Evolutionary conservation across 2,888 invertebrate species (phyloP), one percentile per base, ranked within the genome.

Genomic region (Sepioteuthis lessoniana): DNA sequence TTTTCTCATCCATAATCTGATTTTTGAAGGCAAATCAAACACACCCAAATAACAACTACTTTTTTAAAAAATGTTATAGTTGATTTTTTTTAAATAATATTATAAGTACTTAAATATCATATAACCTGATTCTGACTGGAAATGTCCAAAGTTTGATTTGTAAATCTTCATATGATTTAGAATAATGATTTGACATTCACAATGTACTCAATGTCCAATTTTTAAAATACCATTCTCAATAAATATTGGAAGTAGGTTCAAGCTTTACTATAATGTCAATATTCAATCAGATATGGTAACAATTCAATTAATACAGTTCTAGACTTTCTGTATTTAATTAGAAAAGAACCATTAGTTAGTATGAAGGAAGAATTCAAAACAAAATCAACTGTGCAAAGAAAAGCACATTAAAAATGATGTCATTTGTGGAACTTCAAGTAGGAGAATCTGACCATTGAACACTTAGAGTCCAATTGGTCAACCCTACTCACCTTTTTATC

Each of bases 401-500:
- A 76, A 76, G n/a, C 76, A n/a, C 76, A 76, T n/a, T n/a, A 76
- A 76, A n/a, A 76, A 13, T n/a, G 7, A n/a, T 76, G n/a, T n/a
- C 31, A 76, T n/a, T 21, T 76, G n/a, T 76, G 3, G 76, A n/a
- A 76, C n/a, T 76, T 76, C 76, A 76, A 76, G 76, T 76, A 76
- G 76, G 76, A 76, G n/a, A 76, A 76, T 76, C 76, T 76, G 76
- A 76, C 31, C 76, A 76, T n/a, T 76, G n/a, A 21, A 2, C n/a
- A n/a, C 2, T 47, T n/a, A 46, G 28, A 92, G 91, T 46, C 46
- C 2, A 46, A 47, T 47, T 50, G 38, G 94, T 90, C 94, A 93
- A 95, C 94, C 46, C 95, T 95, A 91, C 95, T 95, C 31, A 96
- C 95, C 91, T 94, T 92, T 37, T 94, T 92, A 94, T 96, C 95